Conservation (phyloP, 1,140 invertebrate genomes). For the Medauroidea extradentata region DNA sequence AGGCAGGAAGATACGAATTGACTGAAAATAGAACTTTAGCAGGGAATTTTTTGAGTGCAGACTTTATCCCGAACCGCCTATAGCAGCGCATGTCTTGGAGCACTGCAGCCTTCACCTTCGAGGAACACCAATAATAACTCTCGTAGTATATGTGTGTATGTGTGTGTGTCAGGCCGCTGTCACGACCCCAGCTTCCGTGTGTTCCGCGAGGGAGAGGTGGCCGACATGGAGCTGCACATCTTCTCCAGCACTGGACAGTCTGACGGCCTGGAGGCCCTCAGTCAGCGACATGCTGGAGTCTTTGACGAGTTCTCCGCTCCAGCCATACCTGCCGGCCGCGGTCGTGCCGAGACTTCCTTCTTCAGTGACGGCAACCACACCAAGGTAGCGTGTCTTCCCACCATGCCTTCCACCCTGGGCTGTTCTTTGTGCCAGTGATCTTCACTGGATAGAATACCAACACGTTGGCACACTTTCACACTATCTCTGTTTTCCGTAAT, state of each 20-base stretch:
- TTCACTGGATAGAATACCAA: too few species aligned
- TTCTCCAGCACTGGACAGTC: slow-evolving; percentile 79
- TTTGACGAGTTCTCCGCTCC: slow-evolving; percentile 80
- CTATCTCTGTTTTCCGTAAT: too few species aligned
- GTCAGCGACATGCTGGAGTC: slow-evolving; percentile 51
- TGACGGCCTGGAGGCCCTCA: slow-evolving; percentile 60
- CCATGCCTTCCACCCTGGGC: background rate
- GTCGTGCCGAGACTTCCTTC: slow-evolving; percentile 73
- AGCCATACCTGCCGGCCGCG: slow-evolving; percentile 67
- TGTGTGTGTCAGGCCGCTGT: slow-evolving; percentile 68
- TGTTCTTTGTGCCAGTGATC: too few species aligned
- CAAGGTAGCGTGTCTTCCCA: slow-evolving; percentile 47
- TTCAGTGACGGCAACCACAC: slow-evolving; percentile 90
- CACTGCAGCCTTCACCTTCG: too few species aligned
- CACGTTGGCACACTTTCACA: too few species aligned
- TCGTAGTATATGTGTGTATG: too few species aligned
- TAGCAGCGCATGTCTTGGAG: too few species aligned
- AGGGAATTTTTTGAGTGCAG: too few species aligned
- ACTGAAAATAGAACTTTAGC: too few species aligned
- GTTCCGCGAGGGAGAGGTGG: slow-evolving; percentile 70
- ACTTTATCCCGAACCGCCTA: too few species aligned
- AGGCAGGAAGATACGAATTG: too few species aligned
- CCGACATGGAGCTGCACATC: slow-evolving; percentile 66
- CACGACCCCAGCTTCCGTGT: slow-evolving; percentile 75
- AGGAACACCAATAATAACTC: too few species aligned